These are phyloP conservation scores for Psittacula derbiana DNA, from an alignment of 2,797 vertebrate species.

Conservation along the genomic window DNA sequence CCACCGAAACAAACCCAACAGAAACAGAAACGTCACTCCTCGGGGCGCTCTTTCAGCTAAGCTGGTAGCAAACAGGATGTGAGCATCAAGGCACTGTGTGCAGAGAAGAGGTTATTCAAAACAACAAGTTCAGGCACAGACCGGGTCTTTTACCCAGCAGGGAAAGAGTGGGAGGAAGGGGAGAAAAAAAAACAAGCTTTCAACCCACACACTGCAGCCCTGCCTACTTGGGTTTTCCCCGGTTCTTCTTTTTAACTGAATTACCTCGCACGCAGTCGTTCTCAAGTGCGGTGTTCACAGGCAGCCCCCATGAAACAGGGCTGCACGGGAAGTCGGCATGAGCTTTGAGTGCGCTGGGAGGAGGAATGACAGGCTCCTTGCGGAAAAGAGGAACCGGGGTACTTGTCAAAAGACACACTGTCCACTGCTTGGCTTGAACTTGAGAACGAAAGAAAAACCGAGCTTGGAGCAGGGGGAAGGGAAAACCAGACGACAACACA, in stretches of 20 bases:
- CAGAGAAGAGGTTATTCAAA: constrained; percentile 19
- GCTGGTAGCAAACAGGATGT: constrained; percentile 39
- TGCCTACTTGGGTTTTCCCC: constrained; percentile 39
- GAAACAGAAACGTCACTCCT: neutral
- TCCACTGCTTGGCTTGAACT: neutral
- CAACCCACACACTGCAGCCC: neutral
- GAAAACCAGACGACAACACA: neutral
- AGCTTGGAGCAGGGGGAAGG: neutral
- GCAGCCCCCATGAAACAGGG: neutral
- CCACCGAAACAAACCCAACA: neutral
- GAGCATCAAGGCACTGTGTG: neutral
- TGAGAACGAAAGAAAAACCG: neutral
- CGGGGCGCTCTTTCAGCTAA: neutral
- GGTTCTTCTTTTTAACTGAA: neutral
- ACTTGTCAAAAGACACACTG: neutral
- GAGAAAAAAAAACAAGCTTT: neutral
- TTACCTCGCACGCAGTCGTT: neutral
- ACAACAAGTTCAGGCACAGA: constrained; percentile 16
- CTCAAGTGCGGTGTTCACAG: neutral
- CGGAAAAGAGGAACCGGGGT: neutral
- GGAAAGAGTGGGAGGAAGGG: constrained; percentile 34
- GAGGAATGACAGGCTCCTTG: neutral
- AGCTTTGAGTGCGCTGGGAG: neutral
- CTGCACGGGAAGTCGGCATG: fast-evolving
- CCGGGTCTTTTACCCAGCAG: neutral